Evolutionary conservation across 1,140 invertebrate genomes (phyloP).

Genomic region (Telenomus remus): DNA sequence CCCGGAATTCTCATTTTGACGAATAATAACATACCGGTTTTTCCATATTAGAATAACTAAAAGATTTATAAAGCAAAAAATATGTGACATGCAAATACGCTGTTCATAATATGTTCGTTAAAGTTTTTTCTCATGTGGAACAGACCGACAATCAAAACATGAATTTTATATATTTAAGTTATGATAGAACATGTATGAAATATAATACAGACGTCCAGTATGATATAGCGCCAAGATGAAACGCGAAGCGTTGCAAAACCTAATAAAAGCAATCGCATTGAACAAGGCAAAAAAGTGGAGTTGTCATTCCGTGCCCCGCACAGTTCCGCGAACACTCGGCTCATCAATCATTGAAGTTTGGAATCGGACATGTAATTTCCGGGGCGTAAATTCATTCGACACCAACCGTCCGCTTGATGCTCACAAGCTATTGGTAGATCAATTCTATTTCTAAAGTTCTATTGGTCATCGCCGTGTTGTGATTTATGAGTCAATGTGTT

Average conservation of each 20-base stretch:
- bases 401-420: conserved; percentile 49
- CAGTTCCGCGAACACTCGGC: conserved; percentile 63
- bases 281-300: conserved; percentile 23
- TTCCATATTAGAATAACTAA: no score
- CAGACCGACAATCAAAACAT: no score
- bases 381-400: conserved; percentile 61
- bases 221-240: no score
- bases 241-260: background rate
- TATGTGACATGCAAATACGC: no score
- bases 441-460: conserved; percentile 56
- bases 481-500: conserved; percentile 68
- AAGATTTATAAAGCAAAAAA: no score
- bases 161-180: no score
- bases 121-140: no score
- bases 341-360: conserved; percentile 73
- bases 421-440: conserved; percentile 59
- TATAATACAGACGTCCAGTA: no score
- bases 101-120: no score
- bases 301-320: conserved; percentile 25
- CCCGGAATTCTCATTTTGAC: no score
- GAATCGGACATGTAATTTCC: conserved; percentile 74
- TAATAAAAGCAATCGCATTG: background rate
- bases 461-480: conserved; percentile 52
- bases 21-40: no score
- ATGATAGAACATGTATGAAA: no score